Evolutionary conservation across 2,797 vertebrate species (phyloP).

Genomic region (Glossophaga mutica): DNA sequence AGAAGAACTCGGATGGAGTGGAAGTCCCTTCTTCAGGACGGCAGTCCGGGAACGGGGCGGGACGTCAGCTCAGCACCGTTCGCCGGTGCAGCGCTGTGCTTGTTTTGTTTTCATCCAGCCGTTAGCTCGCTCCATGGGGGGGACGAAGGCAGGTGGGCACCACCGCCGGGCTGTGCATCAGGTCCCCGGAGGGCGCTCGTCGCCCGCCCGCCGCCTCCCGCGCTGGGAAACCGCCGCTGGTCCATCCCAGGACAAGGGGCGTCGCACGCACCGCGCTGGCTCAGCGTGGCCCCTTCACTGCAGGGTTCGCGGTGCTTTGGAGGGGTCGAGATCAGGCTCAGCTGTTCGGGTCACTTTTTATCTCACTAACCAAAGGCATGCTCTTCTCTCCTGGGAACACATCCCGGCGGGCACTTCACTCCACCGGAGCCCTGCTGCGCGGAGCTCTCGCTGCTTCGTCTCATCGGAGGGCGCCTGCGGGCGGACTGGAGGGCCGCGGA

Average conservation of each 20-base stretch:
- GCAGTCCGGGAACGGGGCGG: not conserved
- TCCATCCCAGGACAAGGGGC: no score
- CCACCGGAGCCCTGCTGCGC: not conserved
- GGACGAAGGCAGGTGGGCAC: not conserved
- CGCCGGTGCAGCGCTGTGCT: not conserved
- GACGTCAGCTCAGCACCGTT: not conserved
- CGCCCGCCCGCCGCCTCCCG: not conserved
- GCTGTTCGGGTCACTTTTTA: conserved; percentile 26
- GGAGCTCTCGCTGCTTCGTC: not conserved
- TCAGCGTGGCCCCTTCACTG: no score
- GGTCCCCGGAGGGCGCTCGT: not conserved
- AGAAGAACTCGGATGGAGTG: not conserved
- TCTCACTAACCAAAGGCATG: not conserved
- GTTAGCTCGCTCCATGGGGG: not conserved
- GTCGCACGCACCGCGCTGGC: no score
- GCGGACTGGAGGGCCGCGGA: conserved; percentile 13
- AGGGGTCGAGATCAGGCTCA: not conserved
- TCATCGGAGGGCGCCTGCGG: conserved; percentile 55
- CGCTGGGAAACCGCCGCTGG: no score
- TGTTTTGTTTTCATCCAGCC: not conserved
- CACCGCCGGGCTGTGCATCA: not conserved
- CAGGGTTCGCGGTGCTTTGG: not conserved
- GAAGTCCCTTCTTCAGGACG: not conserved
- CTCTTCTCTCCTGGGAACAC: conserved; percentile 6
- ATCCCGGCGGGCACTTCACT: conserved; percentile 21